A percentile compares a stretch with the other conserved stretches of the same genome.
Evolutionary conservation across 1,140 invertebrate genomes (phyloP).

Genomic region (Asbolus verrucosus): DNA sequence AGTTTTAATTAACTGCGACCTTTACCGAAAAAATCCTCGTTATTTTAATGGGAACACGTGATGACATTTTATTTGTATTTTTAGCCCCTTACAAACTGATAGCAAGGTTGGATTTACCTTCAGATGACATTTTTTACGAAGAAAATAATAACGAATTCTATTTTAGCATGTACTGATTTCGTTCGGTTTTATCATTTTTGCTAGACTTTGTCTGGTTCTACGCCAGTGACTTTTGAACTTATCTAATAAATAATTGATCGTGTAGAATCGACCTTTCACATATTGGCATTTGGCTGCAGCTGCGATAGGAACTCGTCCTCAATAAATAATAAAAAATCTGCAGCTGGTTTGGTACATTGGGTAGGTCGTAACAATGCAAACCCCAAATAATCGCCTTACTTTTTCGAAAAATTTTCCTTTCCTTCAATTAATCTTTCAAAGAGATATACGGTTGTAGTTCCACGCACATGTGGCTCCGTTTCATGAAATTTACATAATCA

Average conservation of each 20-base stretch:
- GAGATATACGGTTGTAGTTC: no score
- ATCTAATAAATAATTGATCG: no score
- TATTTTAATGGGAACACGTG: conserved; percentile 3
- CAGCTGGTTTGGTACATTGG: no score
- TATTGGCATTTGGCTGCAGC: no score
- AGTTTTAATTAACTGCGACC: not conserved
- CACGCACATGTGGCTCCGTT: not conserved
- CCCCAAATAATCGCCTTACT: no score
- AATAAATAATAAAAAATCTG: no score
- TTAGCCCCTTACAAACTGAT: not conserved
- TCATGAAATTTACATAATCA: not conserved
- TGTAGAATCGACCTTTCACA: no score
- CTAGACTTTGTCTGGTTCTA: not conserved
- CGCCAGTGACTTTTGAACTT: no score
- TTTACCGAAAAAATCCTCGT: not conserved
- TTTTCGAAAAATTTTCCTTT: not conserved
- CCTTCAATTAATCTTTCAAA: not conserved
- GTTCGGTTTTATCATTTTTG: no score
- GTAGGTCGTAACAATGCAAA: no score
- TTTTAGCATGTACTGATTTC: not conserved
- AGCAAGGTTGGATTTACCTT: conserved; percentile 8
- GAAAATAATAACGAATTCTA: conserved; percentile 19
- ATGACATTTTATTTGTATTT: conserved; percentile 6
- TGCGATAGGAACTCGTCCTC: no score
- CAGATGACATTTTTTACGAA: not conserved